These are phyloP conservation scores for Tangara arthus DNA, from an alignment of 2,797 vertebrate genomes.

Conservation along the genomic window DNA sequence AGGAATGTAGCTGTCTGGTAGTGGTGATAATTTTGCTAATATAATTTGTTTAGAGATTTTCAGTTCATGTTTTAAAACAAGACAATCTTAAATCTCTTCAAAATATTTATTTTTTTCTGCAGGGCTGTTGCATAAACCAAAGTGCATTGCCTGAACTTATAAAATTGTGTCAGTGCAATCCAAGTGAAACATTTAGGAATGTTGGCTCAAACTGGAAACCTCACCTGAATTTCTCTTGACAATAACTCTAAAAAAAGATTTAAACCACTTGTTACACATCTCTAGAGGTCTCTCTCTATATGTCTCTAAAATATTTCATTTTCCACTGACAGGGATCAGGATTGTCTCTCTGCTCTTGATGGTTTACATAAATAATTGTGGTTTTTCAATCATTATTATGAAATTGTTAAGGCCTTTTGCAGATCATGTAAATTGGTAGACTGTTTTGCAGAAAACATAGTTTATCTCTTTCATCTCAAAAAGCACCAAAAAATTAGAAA, in stretches of 20 bases:
- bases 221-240: background rate
- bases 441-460: background rate
- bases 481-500: background rate
- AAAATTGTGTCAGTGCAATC: background rate
- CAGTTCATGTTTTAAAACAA: background rate
- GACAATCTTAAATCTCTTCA: background rate
- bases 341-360: background rate
- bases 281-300: background rate
- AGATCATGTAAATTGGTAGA: background rate
- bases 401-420: background rate
- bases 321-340: background rate
- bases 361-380: background rate
- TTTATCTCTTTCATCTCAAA: constrained; percentile 2
- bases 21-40: constrained; percentile 15
- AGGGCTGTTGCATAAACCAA: background rate
- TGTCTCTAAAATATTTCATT: background rate
- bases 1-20: background rate
- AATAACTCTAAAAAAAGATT: background rate
- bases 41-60: constrained; percentile 8
- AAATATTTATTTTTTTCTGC: background rate
- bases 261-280: background rate
- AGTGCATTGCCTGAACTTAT: accelerated
- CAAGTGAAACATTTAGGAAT: background rate
- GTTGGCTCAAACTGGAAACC: background rate
- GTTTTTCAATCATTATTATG: background rate